phyloP scores from a whole-genome alignment of 2,797 vertebrate genomes.

The Pseudochirops cupreus region DNA sequence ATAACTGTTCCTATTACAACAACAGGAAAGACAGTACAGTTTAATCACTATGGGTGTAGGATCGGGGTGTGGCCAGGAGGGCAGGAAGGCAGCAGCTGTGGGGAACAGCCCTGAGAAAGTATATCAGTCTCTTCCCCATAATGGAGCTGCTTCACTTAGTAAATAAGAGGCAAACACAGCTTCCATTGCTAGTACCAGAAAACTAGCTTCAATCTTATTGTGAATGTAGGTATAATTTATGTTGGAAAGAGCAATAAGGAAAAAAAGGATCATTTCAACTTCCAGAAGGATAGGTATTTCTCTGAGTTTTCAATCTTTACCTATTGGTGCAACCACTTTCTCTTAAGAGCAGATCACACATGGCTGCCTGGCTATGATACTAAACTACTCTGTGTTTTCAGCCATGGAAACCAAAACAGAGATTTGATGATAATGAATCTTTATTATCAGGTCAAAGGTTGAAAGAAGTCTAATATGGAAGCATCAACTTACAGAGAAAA shows the following conservation, averaged over 20 bases:
- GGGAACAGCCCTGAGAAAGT: not conserved
- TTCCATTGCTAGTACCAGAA: not conserved
- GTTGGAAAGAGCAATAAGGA: not conserved
- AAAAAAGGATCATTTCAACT: not conserved
- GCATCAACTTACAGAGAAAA: not conserved
- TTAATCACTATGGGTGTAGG: not conserved
- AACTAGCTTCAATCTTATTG: not conserved
- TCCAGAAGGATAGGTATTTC: not conserved
- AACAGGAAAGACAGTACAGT: not conserved
- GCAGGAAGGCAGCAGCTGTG: not conserved
- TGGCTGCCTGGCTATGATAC: not conserved
- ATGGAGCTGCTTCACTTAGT: not conserved
- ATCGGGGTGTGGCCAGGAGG: too few relatives aligned
- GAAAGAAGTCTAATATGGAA: not conserved
- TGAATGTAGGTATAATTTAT: not conserved
- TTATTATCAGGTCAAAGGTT: not conserved
- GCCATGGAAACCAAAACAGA: not conserved
- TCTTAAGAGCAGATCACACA: not conserved
- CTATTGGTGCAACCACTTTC: not conserved
- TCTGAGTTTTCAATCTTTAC: not conserved
- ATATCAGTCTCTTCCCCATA: not conserved
- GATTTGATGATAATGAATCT: not conserved
- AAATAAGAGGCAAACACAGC: not conserved
- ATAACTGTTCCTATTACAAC: not conserved
- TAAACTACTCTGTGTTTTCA: not conserved